These are phyloP conservation scores for Pitta sordida DNA, from an alignment of 2,113 vertebrate genomes.

Conservation along the genomic window DNA sequence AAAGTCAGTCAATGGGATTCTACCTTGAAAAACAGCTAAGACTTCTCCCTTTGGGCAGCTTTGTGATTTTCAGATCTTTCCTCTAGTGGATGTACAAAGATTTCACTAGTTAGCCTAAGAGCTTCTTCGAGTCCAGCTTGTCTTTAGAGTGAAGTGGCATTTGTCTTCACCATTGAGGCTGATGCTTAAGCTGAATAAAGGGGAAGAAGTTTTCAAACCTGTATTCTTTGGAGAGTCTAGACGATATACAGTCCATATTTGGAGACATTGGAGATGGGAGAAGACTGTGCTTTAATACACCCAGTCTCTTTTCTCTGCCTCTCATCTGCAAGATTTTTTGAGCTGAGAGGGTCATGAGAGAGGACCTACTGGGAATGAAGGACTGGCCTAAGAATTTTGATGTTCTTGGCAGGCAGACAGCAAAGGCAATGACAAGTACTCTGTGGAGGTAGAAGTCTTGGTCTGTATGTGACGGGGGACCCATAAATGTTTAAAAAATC, in stretches of 20 bases:
- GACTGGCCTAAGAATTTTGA: background rate
- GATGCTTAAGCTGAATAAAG: background rate
- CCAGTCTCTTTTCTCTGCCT: background rate
- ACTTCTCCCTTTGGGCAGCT: background rate
- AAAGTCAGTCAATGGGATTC: background rate
- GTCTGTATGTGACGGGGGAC: background rate
- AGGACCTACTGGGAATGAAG: background rate
- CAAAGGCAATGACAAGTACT: background rate
- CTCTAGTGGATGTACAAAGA: background rate
- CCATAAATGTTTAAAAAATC: background rate
- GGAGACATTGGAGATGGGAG: background rate
- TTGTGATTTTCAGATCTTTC: background rate
- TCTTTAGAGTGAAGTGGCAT: background rate
- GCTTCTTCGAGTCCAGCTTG: background rate
- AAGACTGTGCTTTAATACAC: background rate
- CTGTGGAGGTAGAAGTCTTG: background rate
- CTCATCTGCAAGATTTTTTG: background rate
- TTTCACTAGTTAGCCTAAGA: background rate
- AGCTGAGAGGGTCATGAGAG: no score
- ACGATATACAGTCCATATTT: background rate
- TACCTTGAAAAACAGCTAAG: background rate
- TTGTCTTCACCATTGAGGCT: background rate
- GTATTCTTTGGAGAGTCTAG: background rate
- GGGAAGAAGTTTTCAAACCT: background rate
- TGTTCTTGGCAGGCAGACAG: background rate